phyloP scores from a whole-genome alignment of 2,113 vertebrate genomes.

The Scomber colias region DNA sequence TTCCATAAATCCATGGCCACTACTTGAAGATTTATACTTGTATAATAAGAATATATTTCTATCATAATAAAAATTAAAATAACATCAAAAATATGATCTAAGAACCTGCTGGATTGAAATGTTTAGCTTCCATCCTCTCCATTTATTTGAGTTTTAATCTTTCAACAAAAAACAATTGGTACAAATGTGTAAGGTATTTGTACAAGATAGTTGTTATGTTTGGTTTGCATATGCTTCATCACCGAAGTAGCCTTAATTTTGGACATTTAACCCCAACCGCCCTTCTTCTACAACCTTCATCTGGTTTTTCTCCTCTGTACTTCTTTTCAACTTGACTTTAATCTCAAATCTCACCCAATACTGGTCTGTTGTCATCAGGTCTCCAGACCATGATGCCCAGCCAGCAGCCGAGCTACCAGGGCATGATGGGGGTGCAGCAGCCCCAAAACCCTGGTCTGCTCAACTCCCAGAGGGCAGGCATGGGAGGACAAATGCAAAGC shows the following conservation, averaged over 20 bases:
- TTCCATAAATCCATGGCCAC: slow-evolving; percentile 10
- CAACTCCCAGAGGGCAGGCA: slow-evolving; percentile 88
- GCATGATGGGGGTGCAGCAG: slow-evolving; percentile 96
- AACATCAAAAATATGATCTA: neutral
- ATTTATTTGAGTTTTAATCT: neutral
- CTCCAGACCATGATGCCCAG: slow-evolving; percentile 96
- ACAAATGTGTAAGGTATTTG: too few relatives aligned
- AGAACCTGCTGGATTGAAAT: neutral
- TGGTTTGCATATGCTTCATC: too few relatives aligned
- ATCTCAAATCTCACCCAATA: neutral
- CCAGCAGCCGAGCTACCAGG: slow-evolving; percentile 96
- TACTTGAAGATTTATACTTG: neutral
- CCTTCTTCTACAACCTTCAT: neutral
- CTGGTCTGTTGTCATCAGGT: slow-evolving; percentile 80
- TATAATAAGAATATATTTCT: too few relatives aligned
- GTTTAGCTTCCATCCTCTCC: neutral
- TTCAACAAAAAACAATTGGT: neutral
- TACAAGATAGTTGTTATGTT: too few relatives aligned
- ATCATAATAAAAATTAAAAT: neutral
- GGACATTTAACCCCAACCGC: neutral
- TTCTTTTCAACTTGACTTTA: neutral
- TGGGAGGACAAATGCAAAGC: slow-evolving; percentile 95
- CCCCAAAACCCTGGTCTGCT: slow-evolving; percentile 92
- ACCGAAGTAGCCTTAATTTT: neutral
- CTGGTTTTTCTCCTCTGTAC: neutral